Evolutionary conservation across 2,888 invertebrate genomes (phyloP), one percentile per base, ranked within the genome.

Genomic region (Lasiommata megera): DNA sequence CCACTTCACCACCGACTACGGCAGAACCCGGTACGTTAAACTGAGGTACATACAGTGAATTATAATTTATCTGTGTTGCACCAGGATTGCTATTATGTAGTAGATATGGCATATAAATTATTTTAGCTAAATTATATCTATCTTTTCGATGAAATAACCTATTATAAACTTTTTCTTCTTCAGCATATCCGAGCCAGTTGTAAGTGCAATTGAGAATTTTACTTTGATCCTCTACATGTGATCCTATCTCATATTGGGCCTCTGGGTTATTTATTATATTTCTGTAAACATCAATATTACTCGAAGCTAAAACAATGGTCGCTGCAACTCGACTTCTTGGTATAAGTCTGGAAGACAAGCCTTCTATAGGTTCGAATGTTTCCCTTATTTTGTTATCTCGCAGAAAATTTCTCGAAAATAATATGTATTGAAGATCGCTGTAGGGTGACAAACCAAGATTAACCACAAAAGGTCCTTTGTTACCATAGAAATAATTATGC

Each of bases 311-410:
- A 0, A 98, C 97, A 36, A 99, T 93, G 0, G 97, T 95, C 0
- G 99, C 99, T 1, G 98, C 96, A 0, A 99, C 98, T 66, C 96
- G 92, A 62, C 97, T 97, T 69, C 99, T 93, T 0, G 99, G 98
- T 69, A 95, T 96, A 40, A 99, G 82, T 67, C 93, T 92, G 0
- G 94, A 93, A 14, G 92, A 88, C n/a, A 94, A 91, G 3, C 93
- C 93, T 63, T 93, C 92, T 12, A 93, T 79, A 0, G 92, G 92
- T 61, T 94, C 94, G 80, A 96, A 98, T 0, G 97, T 96, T 77
- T 99, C 97, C 14, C 92, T 92, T 9, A 99, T 95, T 69, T 93
- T 93, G 84, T 99, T 99, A 58, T 96, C 94, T 64, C 94, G 92
- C 1, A 99, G 92, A 75, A 95, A 96, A 81, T 99, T 99, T 73